Conservation (phyloP, 1,140 invertebrate genomes). For the Aphidius gifuensis region DNA sequence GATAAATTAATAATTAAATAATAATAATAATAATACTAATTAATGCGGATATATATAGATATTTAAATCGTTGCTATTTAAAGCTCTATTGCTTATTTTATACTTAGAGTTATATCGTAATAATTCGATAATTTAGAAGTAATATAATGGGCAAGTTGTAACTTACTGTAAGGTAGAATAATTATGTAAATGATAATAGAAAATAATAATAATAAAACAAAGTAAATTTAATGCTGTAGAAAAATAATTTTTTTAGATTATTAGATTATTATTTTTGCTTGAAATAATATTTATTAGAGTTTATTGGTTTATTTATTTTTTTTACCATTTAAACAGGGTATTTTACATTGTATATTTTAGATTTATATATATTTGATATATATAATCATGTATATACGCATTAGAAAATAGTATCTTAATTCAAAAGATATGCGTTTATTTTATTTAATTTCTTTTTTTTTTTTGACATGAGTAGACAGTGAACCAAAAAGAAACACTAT, state of each 20-base stretch:
- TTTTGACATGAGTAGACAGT: neutral
- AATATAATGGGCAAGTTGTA: constrained; percentile 53
- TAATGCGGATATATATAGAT: constrained; percentile 19
- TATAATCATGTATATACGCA: constrained; percentile 31
- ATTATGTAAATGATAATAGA: constrained; percentile 49
- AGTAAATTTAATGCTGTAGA: constrained; percentile 54
- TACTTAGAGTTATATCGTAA: constrained; percentile 45
- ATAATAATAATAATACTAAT: constrained; percentile 21
- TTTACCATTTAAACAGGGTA: constrained; percentile 34
- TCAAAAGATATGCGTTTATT: constrained; percentile 3
- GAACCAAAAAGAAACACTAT: too few species aligned
- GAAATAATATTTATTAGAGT: neutral
- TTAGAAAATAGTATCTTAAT: constrained; percentile 40
- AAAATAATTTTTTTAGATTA: constrained; percentile 26
- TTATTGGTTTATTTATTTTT: constrained; percentile 13
- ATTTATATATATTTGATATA: constrained; percentile 33
- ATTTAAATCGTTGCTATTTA: constrained; percentile 53
- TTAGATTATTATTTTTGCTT: constrained; percentile 5
- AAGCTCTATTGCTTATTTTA: constrained; percentile 56
- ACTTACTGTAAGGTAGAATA: constrained; percentile 51
- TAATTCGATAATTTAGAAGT: constrained; percentile 40
- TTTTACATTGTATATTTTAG: constrained; percentile 28
- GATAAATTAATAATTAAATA: neutral
- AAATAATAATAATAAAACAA: constrained; percentile 55
- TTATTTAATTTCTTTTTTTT: constrained; percentile 2